Base-by-base conservation (phyloP, 2,888 invertebrate genomes). In the Eilema griseolum region DNA sequence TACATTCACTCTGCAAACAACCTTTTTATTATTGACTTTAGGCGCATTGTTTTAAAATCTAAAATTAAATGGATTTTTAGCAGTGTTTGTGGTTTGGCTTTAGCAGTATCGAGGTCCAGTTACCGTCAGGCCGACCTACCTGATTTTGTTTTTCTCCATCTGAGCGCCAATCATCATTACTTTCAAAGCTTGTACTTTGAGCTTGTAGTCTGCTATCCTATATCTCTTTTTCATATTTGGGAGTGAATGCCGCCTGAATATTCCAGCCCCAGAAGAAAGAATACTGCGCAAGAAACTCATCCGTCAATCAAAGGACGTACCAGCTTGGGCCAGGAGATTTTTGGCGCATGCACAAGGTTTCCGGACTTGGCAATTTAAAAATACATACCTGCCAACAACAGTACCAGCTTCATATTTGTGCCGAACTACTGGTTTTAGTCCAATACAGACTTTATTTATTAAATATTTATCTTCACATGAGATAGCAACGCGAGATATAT, bases 321-420 rank as follows among this genome's bases (percentile, higher is more conserved):
- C 5, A 16, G 16, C 14, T 37, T 24, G 46, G 24, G 24, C 2
- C 10, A 2, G 52, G 1, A 56, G 5, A 56, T 23, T 7, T n/a
- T n/a, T 10, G 23, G 57, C 24, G 24, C 57, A 3, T 12, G 0
- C 2, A 28, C 59, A 4, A 16, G 16, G 37, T 61, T 33, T 11
- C 37, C 10, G 0, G 14, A 61, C 23, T 61, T 37, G 5, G 23
- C 37, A 23, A 33, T 23, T 23, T 23, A 37, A 23, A 62, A 12
- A 60, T 3, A 65, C 66, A 74, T 81, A 94, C 94, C 93, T 85
- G 93, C 88, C 56, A 93, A 77, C 33, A 93, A 73, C 66, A 93
- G 72, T 61, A 93, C 75, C 87, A 90, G 86, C 90, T 86, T 90
- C 93, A 94, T 93, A 73, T 79, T 79, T 81, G 62, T 16, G 10